Conservation (phyloP, 1,140 invertebrate species). For the Ceratoteleas bidentatus region DNA sequence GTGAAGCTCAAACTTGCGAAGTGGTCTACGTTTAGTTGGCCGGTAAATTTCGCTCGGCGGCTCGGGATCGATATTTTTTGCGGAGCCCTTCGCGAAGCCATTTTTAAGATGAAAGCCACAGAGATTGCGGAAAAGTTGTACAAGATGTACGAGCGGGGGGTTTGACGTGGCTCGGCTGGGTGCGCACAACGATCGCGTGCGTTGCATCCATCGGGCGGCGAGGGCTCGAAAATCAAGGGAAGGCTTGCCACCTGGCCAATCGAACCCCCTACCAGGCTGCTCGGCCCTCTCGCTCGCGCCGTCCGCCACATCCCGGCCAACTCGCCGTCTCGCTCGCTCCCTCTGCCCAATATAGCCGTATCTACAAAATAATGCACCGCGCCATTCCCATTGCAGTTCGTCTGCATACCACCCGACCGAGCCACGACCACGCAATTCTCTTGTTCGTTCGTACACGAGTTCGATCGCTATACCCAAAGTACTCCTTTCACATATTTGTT, state of each 20-base stretch:
- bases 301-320: conserved; percentile 10
- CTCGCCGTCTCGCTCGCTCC: neutral
- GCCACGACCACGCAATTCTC: conserved; percentile 59
- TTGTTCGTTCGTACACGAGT: conserved; percentile 58
- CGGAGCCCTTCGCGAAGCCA: too few relatives aligned
- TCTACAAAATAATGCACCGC: conserved; percentile 63
- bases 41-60: too few relatives aligned
- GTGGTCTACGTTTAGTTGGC: too few relatives aligned
- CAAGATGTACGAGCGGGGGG: neutral
- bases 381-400: conserved; percentile 60
- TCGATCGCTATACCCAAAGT: conserved; percentile 58
- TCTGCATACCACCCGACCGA: conserved; percentile 57
- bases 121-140: too few relatives aligned
- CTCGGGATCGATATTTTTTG: too few relatives aligned
- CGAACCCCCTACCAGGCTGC: conserved; percentile 31
- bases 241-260: conserved; percentile 54
- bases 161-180: conserved; percentile 9
- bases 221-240: conserved; percentile 56
- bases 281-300: conserved; percentile 6
- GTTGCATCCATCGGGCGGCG: conserved; percentile 22
- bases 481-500: conserved; percentile 65
- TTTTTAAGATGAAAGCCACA: too few relatives aligned
- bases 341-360: conserved; percentile 53
- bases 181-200: conserved; percentile 27
- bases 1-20: too few relatives aligned